Base-by-base conservation (phyloP, 2,113 vertebrate species). In the Podilymbus podiceps region DNA sequence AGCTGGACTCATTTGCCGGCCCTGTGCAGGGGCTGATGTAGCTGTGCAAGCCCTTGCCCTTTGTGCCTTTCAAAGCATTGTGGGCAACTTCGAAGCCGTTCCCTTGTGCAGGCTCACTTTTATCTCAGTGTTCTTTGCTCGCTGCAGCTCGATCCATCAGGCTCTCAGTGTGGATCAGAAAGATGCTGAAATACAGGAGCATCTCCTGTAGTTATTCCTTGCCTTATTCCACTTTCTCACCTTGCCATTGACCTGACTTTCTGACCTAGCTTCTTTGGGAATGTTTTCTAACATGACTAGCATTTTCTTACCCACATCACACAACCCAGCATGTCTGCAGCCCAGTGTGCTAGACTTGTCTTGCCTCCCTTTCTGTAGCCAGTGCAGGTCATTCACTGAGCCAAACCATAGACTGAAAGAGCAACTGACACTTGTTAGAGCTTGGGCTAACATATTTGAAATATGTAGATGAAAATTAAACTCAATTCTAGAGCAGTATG, bases 301-400 rank as follows among this genome's bases (percentile, higher is more conserved):
- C n/a, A 40, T 77, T 86, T 96, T 80, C 90, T 80, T 84, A 92
- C 63, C 72, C 76, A 74, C 59, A 74, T 89, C 89, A 93, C 71
- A 85, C 35, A 92, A 46, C 50, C 15, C 50, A 80, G 64, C 42
- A 12, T 17, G 50, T 62, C 38, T 88, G 63, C 50, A 92, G 55
- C 63, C 46, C 42, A 7, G 49, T 38, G 68, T 84, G 69, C 73
- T 81, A 75, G 68, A 64, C 15, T 2, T 73, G 22, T 33, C 71
- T 88, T 78, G 27, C 60, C 58, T 93, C 33, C 50, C n/a, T 81
- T 90, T 89, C 52, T 55, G 49, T 47, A 88, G 58, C 28, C 38
- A 20, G 60, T 46, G 30, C 66, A 52, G 40, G 33, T 81, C 85
- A 27, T 69, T 82, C 47, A 38, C 47, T 4, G 15, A 81, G 31